Evolutionary conservation across 2,113 vertebrate species (phyloP).

Genomic region (Pelecanus crispus): DNA sequence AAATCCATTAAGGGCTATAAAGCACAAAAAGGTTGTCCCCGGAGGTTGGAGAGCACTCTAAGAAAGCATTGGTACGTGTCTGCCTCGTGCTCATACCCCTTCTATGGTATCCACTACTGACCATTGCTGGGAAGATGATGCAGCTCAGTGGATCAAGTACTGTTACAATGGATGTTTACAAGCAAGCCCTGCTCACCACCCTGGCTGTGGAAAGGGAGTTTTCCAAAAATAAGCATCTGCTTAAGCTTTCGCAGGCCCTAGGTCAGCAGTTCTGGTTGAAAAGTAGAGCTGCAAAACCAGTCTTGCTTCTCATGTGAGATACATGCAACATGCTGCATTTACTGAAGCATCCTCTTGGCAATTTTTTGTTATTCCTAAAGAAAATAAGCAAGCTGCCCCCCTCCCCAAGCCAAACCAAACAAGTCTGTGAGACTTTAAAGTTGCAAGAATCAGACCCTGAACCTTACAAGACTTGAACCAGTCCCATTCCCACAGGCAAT

Average conservation of each 20-base stretch:
- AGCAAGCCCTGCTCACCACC: neutral
- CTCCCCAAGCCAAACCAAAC: neutral
- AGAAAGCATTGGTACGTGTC: fast-evolving
- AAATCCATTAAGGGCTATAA: constrained; percentile 13
- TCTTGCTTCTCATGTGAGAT: neutral
- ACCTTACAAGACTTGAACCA: neutral
- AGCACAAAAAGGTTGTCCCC: neutral
- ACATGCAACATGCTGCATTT: neutral
- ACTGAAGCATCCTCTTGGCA: neutral
- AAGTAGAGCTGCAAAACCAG: neutral
- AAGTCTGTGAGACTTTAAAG: neutral
- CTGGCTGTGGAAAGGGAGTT: neutral
- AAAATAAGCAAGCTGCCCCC: neutral
- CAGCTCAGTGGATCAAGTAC: neutral
- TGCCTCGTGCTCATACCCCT: neutral
- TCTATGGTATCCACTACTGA: neutral
- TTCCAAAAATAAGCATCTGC: neutral
- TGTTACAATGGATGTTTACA: neutral
- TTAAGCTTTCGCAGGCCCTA: neutral
- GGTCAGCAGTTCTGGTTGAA: neutral
- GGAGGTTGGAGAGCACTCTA: neutral
- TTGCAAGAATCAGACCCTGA: neutral
- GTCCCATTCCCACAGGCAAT: neutral
- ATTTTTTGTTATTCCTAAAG: neutral
- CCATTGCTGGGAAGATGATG: neutral